phyloP scores from a whole-genome alignment of 2,797 vertebrate species.

The Siniperca scherzeri region DNA sequence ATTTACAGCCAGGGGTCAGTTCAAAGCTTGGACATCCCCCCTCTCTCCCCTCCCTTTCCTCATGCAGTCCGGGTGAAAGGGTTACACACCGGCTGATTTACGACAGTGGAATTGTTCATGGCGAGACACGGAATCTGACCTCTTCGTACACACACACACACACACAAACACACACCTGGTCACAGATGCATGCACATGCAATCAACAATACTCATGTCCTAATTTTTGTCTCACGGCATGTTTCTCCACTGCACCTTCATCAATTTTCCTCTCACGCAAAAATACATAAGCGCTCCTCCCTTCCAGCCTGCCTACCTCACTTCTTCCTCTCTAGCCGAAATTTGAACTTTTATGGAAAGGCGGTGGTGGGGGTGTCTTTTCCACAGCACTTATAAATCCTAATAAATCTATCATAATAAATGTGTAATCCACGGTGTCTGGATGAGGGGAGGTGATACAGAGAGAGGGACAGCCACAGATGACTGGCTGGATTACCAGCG shows the following conservation, averaged over 20 bases:
- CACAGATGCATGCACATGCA: constrained; percentile 34
- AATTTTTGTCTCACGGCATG: constrained; percentile 21
- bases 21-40: constrained; percentile 69
- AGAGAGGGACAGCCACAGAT: constrained; percentile 78
- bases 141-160: constrained; percentile 39
- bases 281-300: background rate
- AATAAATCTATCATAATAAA: constrained; percentile 85
- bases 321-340: constrained; percentile 66
- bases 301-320: constrained; percentile 52
- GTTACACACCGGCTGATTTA: constrained; percentile 76
- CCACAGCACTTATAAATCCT: constrained; percentile 76
- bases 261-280: constrained; percentile 35
- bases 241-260: constrained; percentile 32
- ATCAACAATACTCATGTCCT: constrained; percentile 24
- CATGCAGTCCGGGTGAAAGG: constrained; percentile 62
- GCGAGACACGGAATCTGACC: constrained; percentile 69
- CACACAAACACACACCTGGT: background rate
- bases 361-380: constrained; percentile 59
- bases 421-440: constrained; percentile 79
- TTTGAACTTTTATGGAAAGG: constrained; percentile 74
- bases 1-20: constrained; percentile 79
- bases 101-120: constrained; percentile 60
- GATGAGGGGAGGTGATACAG: constrained; percentile 71
- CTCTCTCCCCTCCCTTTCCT: constrained; percentile 20
- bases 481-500: constrained; percentile 81